These are phyloP conservation scores for Forbesichthys agassizii DNA, from an alignment of 2,113 vertebrate species.

Conservation along the genomic window DNA sequence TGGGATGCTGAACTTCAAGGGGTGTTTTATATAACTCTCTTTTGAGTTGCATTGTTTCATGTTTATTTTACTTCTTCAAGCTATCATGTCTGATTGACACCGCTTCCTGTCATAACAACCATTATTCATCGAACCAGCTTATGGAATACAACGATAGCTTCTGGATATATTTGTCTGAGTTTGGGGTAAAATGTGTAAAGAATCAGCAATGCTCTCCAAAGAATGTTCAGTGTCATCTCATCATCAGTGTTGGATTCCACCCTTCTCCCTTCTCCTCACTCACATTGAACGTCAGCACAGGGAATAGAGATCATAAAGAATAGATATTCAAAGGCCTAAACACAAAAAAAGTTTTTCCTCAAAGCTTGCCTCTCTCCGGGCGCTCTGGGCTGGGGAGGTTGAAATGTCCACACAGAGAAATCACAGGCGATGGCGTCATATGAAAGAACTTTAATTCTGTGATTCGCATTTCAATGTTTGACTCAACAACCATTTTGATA, in stretches of 20 bases:
- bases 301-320: conserved; percentile 79
- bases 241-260: conserved; percentile 74
- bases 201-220: conserved; percentile 78
- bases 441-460: conserved; percentile 38
- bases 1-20: conserved; percentile 79
- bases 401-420: conserved; percentile 69
- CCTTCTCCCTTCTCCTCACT: conserved; percentile 67
- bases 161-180: conserved; percentile 82
- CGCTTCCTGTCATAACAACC: conserved; percentile 78
- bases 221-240: conserved; percentile 75
- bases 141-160: conserved; percentile 76
- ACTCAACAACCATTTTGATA: no score
- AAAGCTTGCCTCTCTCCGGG: conserved; percentile 67
- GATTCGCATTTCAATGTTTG: conserved; percentile 33
- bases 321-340: conserved; percentile 74
- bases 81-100: conserved; percentile 78
- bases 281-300: conserved; percentile 74
- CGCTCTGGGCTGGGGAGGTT: conserved; percentile 58
- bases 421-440: conserved; percentile 48
- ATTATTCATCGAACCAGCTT: conserved; percentile 77
- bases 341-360: conserved; percentile 75
- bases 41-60: conserved; percentile 77
- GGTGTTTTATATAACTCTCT: conserved; percentile 82
- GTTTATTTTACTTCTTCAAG: conserved; percentile 79
- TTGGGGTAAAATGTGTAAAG: conserved; percentile 76